Evolutionary conservation across 2,888 invertebrate genomes (phyloP).

Genomic region (Epinotia brunnichana): DNA sequence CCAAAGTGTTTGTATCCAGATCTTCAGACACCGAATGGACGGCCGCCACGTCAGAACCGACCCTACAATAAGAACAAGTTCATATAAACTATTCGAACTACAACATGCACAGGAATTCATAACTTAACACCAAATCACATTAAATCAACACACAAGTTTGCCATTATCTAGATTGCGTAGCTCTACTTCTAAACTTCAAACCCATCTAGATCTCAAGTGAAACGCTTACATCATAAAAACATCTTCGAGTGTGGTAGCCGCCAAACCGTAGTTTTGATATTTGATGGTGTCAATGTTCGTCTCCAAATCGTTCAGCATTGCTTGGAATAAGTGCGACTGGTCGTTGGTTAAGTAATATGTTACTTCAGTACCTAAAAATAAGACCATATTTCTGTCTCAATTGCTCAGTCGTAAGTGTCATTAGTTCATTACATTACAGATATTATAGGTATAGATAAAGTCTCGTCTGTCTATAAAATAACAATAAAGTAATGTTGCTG

Average conservation of each 20-base stretch:
- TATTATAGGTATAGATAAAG: no score
- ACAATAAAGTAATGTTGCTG: no score
- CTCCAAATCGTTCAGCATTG: constrained; percentile 88
- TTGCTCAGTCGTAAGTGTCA: not conserved
- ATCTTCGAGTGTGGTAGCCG: constrained; percentile 94
- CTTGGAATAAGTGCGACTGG: constrained; percentile 85
- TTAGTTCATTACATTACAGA: no score
- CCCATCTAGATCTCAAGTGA: not conserved
- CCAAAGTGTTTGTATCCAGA: constrained; percentile 57
- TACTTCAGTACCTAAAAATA: constrained; percentile 85
- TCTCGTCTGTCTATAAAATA: no score
- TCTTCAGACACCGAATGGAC: constrained; percentile 63
- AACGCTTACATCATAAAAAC: constrained; percentile 90
- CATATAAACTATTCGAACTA: not conserved
- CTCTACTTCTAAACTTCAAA: no score
- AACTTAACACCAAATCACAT: not conserved
- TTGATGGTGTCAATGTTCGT: constrained; percentile 81
- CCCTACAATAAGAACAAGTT: constrained; percentile 56
- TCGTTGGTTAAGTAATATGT: constrained; percentile 87
- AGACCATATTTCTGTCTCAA: constrained; percentile 27
- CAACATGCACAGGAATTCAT: not conserved
- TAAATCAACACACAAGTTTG: no score
- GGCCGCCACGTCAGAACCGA: constrained; percentile 80
- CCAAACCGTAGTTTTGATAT: constrained; percentile 91
- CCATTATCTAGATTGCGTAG: no score